Evolutionary conservation across 2,113 vertebrate genomes (phyloP).

Genomic region (Protobothrops flavoviridis): DNA sequence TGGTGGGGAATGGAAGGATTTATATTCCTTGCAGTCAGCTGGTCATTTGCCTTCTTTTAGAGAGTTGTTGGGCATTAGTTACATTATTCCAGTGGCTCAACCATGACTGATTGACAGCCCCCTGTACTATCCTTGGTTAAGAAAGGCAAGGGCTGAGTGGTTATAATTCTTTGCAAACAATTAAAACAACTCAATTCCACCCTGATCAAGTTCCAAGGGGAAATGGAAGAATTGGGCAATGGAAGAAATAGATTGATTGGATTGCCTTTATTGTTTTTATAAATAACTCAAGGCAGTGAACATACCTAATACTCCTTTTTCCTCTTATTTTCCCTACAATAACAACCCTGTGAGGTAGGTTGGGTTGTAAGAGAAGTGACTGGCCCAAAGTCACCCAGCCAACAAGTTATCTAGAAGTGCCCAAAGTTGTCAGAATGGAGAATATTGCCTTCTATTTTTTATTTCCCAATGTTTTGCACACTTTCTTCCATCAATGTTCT

Average conservation of each 20-base stretch:
- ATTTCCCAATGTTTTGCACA: not conserved
- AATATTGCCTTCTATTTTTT: not conserved
- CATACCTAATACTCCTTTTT: not conserved
- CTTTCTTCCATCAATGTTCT: not conserved
- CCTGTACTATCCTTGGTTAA: not conserved
- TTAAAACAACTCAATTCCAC: not conserved
- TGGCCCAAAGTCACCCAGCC: not conserved
- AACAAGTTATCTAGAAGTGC: not conserved
- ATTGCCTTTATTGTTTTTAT: not conserved
- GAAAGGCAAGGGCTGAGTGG: not conserved
- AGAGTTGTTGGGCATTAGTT: not conserved
- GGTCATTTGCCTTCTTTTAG: no score
- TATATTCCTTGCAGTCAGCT: no score
- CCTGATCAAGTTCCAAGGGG: not conserved
- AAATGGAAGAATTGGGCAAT: not conserved
- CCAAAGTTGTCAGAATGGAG: not conserved
- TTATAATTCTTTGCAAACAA: not conserved
- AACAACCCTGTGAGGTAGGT: not conserved
- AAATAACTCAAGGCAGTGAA: not conserved
- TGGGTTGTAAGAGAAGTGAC: not conserved
- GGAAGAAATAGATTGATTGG: not conserved
- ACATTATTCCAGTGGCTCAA: not conserved
- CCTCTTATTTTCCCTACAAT: not conserved
- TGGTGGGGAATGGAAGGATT: no score
- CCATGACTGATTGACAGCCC: not conserved